phyloP scores from a whole-genome alignment of 1,140 invertebrate species.

The Maconellicoccus hirsutus region DNA sequence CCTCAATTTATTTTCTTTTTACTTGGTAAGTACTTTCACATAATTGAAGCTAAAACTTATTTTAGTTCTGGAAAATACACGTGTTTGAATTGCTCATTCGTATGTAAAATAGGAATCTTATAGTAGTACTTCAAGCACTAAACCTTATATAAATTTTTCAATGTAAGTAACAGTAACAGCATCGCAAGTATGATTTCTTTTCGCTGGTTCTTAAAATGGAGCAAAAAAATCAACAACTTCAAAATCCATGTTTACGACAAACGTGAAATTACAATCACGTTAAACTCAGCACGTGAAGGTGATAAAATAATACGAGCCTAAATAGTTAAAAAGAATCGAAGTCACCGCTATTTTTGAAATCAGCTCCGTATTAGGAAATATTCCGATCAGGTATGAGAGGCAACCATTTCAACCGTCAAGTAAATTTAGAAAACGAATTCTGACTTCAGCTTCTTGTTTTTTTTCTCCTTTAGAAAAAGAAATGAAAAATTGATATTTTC shows the following conservation, averaged over 20 bases:
- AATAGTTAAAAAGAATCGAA: background rate
- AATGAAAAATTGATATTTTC: conserved; percentile 10
- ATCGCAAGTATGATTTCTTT: background rate
- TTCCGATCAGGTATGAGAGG: background rate
- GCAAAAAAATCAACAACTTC: background rate
- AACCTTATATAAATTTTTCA: background rate
- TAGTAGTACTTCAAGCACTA: background rate
- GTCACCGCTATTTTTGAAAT: too few relatives aligned
- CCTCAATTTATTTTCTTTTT: too few relatives aligned
- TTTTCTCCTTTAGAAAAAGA: background rate
- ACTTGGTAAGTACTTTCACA: background rate
- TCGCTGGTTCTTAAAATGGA: background rate
- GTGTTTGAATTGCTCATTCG: background rate
- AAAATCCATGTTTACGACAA: background rate
- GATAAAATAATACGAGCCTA: conserved; percentile 4
- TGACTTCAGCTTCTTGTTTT: background rate
- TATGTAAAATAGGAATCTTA: background rate
- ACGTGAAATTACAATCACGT: background rate
- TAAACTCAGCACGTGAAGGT: background rate
- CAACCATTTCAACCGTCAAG: background rate
- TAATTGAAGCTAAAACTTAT: background rate
- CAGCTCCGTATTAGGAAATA: background rate
- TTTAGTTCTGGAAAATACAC: background rate
- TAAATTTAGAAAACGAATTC: background rate
- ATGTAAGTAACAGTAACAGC: background rate